Evolutionary conservation across 2,888 invertebrate genomes (phyloP).

Genomic region (Tholera decimalis): DNA sequence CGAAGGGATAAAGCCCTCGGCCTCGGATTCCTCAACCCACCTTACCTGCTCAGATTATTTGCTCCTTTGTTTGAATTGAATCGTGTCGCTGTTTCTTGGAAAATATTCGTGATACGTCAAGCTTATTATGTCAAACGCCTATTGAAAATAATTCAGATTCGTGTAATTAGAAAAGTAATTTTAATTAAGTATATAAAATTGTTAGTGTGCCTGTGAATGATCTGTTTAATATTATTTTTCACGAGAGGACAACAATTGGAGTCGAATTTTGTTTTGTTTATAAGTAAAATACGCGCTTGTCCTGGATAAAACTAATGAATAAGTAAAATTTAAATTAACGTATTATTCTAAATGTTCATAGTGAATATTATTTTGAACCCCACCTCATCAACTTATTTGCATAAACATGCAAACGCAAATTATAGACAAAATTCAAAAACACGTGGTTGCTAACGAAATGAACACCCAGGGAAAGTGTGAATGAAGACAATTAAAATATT

Average conservation of each 20-base stretch:
- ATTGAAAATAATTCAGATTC: slow-evolving; percentile 17
- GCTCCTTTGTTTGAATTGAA: slow-evolving; percentile 72
- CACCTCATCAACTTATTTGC: not conserved
- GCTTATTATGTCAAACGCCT: slow-evolving; percentile 14
- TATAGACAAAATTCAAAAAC: not conserved
- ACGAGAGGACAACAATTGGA: not conserved
- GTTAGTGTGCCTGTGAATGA: no score
- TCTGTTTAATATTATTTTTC: not conserved
- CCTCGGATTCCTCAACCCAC: slow-evolving; percentile 78
- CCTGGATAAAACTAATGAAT: no score
- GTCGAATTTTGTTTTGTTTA: not conserved
- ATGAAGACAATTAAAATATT: not conserved
- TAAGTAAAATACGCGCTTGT: not conserved
- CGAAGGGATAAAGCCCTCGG: slow-evolving; percentile 80
- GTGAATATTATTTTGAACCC: not conserved
- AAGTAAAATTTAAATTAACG: no score
- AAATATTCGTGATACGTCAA: slow-evolving; percentile 47
- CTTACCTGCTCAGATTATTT: slow-evolving; percentile 78
- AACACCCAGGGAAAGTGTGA: not conserved
- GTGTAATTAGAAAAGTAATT: not conserved
- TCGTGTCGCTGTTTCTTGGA: slow-evolving; percentile 62
- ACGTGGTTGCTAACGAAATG: not conserved
- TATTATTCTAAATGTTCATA: not conserved
- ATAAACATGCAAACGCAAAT: slow-evolving; percentile 5
- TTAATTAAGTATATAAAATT: no score